Percentiles rank a stretch among this genome's conserved stretches.
phyloP scores from a whole-genome alignment of 2,113 vertebrate genomes.

The Ranitomeya variabilis region DNA sequence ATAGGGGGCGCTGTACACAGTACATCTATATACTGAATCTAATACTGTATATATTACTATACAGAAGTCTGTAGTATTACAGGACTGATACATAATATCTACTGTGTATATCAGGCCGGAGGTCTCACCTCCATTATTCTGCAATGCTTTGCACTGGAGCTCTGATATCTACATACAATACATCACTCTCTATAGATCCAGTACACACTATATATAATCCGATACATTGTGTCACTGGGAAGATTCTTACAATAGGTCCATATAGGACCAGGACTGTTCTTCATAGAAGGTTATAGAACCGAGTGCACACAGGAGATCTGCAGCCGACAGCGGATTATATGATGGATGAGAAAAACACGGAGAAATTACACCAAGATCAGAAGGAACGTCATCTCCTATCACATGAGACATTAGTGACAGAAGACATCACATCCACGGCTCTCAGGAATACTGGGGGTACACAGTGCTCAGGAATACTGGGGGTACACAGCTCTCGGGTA shows the following conservation, averaged over 20 bases:
- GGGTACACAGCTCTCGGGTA: no score
- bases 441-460: not conserved
- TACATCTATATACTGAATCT: not conserved
- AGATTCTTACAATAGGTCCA: not conserved
- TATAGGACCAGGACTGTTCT: not conserved
- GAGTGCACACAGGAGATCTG: not conserved
- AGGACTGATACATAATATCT: not conserved
- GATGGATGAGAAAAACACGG: no score
- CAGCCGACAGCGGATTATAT: not conserved
- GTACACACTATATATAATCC: not conserved
- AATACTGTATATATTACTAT: not conserved
- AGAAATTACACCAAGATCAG: not conserved
- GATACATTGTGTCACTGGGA: slow-evolving; percentile 25
- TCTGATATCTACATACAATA: not conserved
- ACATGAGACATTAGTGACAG: not conserved
- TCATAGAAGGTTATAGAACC: slow-evolving; percentile 13
- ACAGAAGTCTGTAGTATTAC: not conserved
- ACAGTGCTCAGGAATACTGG: not conserved
- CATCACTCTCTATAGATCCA: not conserved
- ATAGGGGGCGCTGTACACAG: no score
- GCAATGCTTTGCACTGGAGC: slow-evolving; percentile 12
- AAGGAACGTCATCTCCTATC: not conserved
- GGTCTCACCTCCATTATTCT: not conserved
- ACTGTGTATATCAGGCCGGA: not conserved
- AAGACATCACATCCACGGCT: not conserved